Percentiles rank a stretch among this genome's conserved stretches.
phyloP scores from a whole-genome alignment of 2,113 vertebrate genomes.

The Salvelinus alpinus region DNA sequence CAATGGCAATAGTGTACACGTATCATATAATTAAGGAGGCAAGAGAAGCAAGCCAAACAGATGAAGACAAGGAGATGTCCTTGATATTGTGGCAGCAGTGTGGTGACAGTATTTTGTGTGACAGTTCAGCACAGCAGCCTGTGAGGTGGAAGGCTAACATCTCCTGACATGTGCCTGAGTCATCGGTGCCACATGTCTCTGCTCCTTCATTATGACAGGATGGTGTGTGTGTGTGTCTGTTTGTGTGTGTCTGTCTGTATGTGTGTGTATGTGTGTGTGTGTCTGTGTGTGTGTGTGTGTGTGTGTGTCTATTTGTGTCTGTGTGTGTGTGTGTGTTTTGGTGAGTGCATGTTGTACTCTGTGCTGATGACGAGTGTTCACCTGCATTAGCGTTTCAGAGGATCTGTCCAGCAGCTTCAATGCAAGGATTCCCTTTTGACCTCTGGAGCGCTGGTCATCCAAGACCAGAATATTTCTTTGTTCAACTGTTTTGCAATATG shows the following conservation, averaged over 20 bases:
- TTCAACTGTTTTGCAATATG: neutral
- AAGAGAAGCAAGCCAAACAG: neutral
- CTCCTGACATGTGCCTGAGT: slow-evolving; percentile 75
- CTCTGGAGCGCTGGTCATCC: too few species aligned
- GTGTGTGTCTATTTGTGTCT: too few species aligned
- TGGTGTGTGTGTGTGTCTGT: neutral
- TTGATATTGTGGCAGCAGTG: neutral
- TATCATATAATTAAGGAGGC: neutral
- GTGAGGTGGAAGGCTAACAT: slow-evolving; percentile 50
- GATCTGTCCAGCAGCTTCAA: neutral
- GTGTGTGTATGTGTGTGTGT: neutral
- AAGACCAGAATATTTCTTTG: neutral
- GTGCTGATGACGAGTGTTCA: slow-evolving; percentile 23
- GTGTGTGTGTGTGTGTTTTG: too few species aligned
- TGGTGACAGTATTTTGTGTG: slow-evolving; percentile 14
- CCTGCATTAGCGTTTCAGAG: neutral
- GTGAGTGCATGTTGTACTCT: neutral
- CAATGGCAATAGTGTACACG: too few species aligned
- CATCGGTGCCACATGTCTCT: slow-evolving; percentile 55
- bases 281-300: neutral
- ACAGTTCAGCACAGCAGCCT: slow-evolving; percentile 28
- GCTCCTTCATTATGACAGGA: slow-evolving; percentile 49
- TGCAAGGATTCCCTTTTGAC: too few species aligned
- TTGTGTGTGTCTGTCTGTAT: neutral
- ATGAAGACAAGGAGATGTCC: neutral